phyloP scores from a whole-genome alignment of 1,140 invertebrate species.

The Penaeus vannamei region DNA sequence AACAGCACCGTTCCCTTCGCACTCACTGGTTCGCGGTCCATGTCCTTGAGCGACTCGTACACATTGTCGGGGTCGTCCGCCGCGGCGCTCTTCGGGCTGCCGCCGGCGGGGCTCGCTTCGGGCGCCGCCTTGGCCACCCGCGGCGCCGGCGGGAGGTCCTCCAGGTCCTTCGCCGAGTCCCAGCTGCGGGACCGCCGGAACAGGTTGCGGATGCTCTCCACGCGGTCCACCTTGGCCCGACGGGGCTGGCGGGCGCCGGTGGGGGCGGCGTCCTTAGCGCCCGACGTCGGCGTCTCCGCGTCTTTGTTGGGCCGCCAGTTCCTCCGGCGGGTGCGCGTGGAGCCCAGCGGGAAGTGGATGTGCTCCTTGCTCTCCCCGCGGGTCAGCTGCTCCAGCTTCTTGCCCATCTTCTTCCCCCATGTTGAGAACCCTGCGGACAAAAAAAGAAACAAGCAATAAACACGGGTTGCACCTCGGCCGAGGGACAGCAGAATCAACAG shows the following conservation, averaged over 20 bases:
- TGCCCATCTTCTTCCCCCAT: slow-evolving; percentile 85
- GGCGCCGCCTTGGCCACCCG: not conserved
- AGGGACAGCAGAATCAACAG: not conserved
- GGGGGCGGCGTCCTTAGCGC: not conserved
- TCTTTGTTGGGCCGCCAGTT: slow-evolving; percentile 62
- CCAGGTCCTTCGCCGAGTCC: slow-evolving; percentile 67
- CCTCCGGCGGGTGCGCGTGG: slow-evolving; percentile 63
- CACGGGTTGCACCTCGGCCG: not conserved
- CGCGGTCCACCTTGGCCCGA: slow-evolving; percentile 66
- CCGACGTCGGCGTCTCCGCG: not conserved
- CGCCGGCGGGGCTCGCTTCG: not conserved
- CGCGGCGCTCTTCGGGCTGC: not conserved
- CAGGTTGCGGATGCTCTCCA: slow-evolving; percentile 68
- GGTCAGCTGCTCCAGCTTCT: slow-evolving; percentile 83
- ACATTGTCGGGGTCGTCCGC: slow-evolving; percentile 46
- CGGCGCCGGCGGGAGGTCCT: slow-evolving; percentile 50
- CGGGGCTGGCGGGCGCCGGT: slow-evolving; percentile 51
- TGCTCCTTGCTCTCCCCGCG: slow-evolving; percentile 74
- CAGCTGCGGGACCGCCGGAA: slow-evolving; percentile 68
- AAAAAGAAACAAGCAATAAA: not conserved
- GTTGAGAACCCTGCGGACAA: slow-evolving; percentile 79
- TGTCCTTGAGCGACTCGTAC: slow-evolving; percentile 58
- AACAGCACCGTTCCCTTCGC: slow-evolving; percentile 45
- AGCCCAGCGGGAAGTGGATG: slow-evolving; percentile 68
- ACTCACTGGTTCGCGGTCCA: not conserved